phyloP scores from a whole-genome alignment of 1,140 invertebrate species.

The Phenacoccus solenopsis region DNA sequence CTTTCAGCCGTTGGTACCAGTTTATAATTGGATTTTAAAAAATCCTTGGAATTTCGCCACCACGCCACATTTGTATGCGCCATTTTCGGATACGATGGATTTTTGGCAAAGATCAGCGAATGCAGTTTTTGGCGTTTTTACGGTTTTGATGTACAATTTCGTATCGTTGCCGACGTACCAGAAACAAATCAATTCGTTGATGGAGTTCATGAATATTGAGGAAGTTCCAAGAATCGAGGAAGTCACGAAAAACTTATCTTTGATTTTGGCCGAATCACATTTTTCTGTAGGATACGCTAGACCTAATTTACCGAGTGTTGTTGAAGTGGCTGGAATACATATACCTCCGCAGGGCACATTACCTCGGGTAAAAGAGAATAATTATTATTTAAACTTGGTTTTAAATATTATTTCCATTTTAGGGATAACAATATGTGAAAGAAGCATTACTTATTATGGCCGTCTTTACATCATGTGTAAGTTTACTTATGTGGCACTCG shows the following conservation, averaged over 20 bases:
- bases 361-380: conserved; percentile 32
- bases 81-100: neutral
- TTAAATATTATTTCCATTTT: neutral
- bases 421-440: too few relatives aligned
- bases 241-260: conserved; percentile 28
- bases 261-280: conserved; percentile 38
- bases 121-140: neutral
- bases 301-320: conserved; percentile 39
- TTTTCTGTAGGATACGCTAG: conserved; percentile 34
- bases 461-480: too few relatives aligned
- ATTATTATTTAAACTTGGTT: neutral
- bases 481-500: too few relatives aligned
- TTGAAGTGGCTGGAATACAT: conserved; percentile 46
- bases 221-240: conserved; percentile 27
- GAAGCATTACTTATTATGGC: too few relatives aligned
- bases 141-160: neutral
- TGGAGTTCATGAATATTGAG: neutral
- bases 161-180: neutral
- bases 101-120: neutral
- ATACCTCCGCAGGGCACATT: conserved; percentile 31
- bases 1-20: neutral
- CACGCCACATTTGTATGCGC: neutral
- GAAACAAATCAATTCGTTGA: neutral
- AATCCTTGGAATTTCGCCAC: conserved; percentile 19
- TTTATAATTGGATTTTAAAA: neutral